These are phyloP conservation scores for Lasiurus cinereus DNA, from an alignment of 2,113 vertebrate genomes.

Conservation along the genomic window DNA sequence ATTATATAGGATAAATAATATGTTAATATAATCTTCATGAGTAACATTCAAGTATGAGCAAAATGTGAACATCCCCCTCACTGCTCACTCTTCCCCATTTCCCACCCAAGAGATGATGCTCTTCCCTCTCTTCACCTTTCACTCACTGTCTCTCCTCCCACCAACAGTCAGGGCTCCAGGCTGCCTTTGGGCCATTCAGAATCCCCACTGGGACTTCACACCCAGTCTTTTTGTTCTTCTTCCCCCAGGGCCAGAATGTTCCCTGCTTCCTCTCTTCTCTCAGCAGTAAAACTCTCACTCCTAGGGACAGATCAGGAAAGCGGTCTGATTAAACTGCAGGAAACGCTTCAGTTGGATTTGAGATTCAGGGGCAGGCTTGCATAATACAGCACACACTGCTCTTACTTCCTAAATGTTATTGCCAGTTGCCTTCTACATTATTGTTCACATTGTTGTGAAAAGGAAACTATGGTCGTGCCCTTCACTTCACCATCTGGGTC, in stretches of 20 bases:
- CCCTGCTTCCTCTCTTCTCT: not conserved
- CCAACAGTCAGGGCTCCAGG: not conserved
- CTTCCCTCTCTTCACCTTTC: not conserved
- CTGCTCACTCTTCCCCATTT: not conserved
- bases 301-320: not conserved
- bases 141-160: not conserved
- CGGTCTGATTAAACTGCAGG: not conserved
- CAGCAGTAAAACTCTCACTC: not conserved
- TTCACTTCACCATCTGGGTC: not conserved
- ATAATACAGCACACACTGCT: rapidly evolving
- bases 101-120: not conserved
- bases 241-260: not conserved
- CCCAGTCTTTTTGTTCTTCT: not conserved
- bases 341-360: not conserved
- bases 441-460: not conserved
- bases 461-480: not conserved
- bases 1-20: not conserved
- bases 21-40: not conserved
- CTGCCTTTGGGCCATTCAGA: not conserved
- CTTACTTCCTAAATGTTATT: not conserved
- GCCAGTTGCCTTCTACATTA: rapidly evolving
- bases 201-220: not conserved
- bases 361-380: not conserved
- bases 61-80: not conserved
- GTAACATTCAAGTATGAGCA: not conserved